A percentile compares a stretch with the other conserved stretches of the same genome.
Conservation (phyloP, 1,140 invertebrate genomes). For the Alviniconcha marisindica region DNA sequence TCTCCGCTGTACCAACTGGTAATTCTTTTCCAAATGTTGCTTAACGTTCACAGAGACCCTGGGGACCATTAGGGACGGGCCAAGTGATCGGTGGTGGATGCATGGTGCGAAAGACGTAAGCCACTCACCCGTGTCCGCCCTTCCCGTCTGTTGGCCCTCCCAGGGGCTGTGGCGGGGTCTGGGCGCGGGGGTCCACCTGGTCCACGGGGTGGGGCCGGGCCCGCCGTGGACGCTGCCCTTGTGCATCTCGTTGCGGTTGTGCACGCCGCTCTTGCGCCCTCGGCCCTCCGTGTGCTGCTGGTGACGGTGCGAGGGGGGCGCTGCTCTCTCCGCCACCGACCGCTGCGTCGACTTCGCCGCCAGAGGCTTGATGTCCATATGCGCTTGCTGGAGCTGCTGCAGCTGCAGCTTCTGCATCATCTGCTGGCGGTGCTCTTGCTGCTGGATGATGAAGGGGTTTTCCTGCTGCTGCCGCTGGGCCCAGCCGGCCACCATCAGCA, state of each 20-base stretch:
- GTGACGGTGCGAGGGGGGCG: background rate
- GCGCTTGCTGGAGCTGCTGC: too few relatives aligned
- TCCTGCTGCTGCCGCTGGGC: background rate
- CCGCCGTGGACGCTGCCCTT: background rate
- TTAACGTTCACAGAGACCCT: too few relatives aligned
- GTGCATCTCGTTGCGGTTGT: conserved; percentile 36
- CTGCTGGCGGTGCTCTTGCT: background rate
- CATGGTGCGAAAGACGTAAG: background rate
- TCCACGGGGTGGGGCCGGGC: conserved; percentile 27
- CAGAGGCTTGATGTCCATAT: background rate
- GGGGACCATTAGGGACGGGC: too few relatives aligned
- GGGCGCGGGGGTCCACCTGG: conserved; percentile 17
- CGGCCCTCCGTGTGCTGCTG: background rate
- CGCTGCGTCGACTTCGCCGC: background rate
- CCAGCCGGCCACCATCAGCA: background rate
- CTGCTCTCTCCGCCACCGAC: background rate
- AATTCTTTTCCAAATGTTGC: too few relatives aligned
- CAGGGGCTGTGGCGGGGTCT: conserved; percentile 4
- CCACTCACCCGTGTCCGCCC: background rate
- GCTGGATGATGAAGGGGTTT: background rate
- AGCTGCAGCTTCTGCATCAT: too few relatives aligned
- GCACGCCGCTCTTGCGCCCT: background rate
- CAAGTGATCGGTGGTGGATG: too few relatives aligned
- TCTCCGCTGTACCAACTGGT: too few relatives aligned
- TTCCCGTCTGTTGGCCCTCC: background rate